Base-by-base conservation (phyloP, 2,113 vertebrate species). In the Poeciliopsis turrubarensis region DNA sequence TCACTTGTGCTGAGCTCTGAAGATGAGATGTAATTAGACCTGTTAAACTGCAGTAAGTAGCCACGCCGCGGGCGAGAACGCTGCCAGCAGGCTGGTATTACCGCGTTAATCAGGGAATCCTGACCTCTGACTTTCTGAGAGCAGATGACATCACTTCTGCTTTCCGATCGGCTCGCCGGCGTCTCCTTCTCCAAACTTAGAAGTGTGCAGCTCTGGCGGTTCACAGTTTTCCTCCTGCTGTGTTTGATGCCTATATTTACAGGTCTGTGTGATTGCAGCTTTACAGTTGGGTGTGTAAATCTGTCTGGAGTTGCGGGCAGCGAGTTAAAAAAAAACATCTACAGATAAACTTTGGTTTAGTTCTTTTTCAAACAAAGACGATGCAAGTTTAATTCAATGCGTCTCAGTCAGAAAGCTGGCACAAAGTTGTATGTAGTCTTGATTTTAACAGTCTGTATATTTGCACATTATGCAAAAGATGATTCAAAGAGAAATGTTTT, bases 71-170 rank as follows among this genome's bases (percentile, higher is more conserved):
- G 29, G 57, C 72, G 26, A 2, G 39, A 57, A 37, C 68, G 6
- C n/a, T 61, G 39, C 60, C 73, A 47, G 69, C 66, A 67, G 77
- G 78, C 72, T 74, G 14, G 47, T n/a, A 60, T 70, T 69, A 39
- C 65, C 61, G 34, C 68, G 73, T 76, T 88, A 81, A 76, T 61
- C 60, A 17, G 66, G 71, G 62, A 74, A 22, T 32, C 54, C 65
- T 70, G 78, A 82, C 80, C 78, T 81, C 62, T 77, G 69, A 75
- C 60, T 29, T n/a, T 89, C 80, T 77, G 75, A 75, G 89, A 86
- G 81, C 29, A 30, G 34, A 51, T 79, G 70, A 84, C 44, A 62
- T 84, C 75, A 79, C 37, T 61, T 67, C 70, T 63, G 27, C 51
- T 32, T n/a, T 19, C 13, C 57, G 39, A 64, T 19, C 29, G 31